phyloP scores from a whole-genome alignment of 2,797 vertebrate species.

The Etheostoma nigrum region DNA sequence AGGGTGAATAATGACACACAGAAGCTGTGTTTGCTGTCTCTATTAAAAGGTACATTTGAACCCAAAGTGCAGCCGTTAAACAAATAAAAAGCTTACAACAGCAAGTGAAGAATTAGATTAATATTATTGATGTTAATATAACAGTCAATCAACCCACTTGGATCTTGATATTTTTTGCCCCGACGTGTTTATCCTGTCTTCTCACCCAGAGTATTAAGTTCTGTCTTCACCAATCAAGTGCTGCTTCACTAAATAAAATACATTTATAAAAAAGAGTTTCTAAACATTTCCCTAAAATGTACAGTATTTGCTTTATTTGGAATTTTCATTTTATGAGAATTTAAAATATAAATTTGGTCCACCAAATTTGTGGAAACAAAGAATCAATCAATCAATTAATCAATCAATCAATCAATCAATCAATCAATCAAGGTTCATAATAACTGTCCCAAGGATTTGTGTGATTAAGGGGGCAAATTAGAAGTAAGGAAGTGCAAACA shows the following conservation, averaged over 20 bases:
- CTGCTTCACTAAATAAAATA: too few relatives aligned
- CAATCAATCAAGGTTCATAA: background rate
- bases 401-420: too few relatives aligned
- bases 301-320: too few relatives aligned
- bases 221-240: too few relatives aligned
- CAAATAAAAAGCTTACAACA: background rate
- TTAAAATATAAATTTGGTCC: too few relatives aligned
- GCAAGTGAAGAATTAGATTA: background rate
- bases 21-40: background rate
- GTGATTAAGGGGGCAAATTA: background rate
- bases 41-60: conserved; percentile 3
- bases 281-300: background rate
- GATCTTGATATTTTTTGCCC: too few relatives aligned
- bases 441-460: background rate
- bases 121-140: background rate
- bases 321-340: background rate
- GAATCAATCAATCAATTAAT: too few relatives aligned
- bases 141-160: background rate
- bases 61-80: background rate
- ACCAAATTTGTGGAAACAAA: too few relatives aligned
- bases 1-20: conserved; percentile 11
- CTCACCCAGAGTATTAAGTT: too few relatives aligned
- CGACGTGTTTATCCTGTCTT: too few relatives aligned
- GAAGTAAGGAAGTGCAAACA: background rate
- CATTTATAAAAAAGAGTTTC: too few relatives aligned